phyloP scores from a whole-genome alignment of 1,140 invertebrate genomes.

The Lucilia sericata region DNA sequence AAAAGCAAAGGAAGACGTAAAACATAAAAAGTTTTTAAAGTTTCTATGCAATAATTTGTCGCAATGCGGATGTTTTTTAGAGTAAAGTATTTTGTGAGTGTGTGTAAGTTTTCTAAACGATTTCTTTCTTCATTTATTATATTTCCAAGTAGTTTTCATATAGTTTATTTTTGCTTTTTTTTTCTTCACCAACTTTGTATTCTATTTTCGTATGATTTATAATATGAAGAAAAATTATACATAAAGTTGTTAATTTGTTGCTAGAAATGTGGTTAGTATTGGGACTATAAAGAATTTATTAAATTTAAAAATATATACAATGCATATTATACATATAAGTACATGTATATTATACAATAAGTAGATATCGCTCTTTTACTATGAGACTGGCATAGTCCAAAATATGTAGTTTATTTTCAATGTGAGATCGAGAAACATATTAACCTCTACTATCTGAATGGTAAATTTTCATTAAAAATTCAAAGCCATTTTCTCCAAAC shows the following conservation, averaged over 20 bases:
- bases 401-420: no score
- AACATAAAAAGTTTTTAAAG: neutral
- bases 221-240: constrained; percentile 11
- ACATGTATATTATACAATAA: no score
- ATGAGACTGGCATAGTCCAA: no score
- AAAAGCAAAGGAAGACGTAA: constrained; percentile 34
- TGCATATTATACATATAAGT: no score
- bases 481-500: no score
- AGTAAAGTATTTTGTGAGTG: neutral
- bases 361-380: no score
- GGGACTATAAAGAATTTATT: no score
- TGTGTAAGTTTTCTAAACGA: neutral
- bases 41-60: constrained; percentile 49
- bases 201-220: constrained; percentile 25
- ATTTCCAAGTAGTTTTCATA: constrained; percentile 5
- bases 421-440: no score
- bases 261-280: neutral
- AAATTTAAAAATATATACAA: no score
- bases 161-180: neutral
- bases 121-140: neutral
- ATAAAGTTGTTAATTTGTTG: constrained; percentile 23
- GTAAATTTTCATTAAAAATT: no score
- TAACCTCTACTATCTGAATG: no score
- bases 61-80: constrained; percentile 47
- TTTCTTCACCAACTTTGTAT: constrained; percentile 16